These are phyloP conservation scores for Cephus runcator DNA, from an alignment of 2,888 invertebrate genomes.

Conservation along the genomic window DNA sequence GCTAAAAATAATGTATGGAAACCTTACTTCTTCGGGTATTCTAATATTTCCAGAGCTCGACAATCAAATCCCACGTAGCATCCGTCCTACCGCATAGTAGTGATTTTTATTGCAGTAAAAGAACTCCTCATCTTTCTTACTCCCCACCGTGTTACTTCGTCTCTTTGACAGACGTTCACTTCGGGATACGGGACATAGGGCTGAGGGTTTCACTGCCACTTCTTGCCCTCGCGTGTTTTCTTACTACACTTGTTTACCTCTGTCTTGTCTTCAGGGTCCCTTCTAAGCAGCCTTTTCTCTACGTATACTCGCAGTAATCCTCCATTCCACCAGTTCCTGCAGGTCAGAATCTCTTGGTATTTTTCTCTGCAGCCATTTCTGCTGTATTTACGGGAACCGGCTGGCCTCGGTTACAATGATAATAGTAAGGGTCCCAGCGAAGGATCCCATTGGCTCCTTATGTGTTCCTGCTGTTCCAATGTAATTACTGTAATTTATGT, in stretches of 20 bases:
- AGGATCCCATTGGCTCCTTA: slow-evolving; percentile 24
- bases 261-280: slow-evolving; percentile 42
- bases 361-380: background rate
- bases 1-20: background rate
- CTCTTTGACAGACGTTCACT: background rate
- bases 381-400: slow-evolving; percentile 10
- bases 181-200: background rate
- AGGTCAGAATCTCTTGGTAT: background rate
- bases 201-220: slow-evolving; percentile 35
- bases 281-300: slow-evolving; percentile 19
- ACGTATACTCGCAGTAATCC: background rate
- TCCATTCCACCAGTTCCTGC: slow-evolving; percentile 18
- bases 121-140: background rate
- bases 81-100: background rate
- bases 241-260: slow-evolving; percentile 53
- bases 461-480: slow-evolving; percentile 32
- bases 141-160: background rate
- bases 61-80: background rate
- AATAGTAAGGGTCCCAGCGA: background rate
- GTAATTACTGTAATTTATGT: slow-evolving; percentile 47
- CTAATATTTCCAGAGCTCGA: background rate
- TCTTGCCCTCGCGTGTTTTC: slow-evolving; percentile 42
- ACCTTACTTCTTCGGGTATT: background rate
- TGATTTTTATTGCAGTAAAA: background rate
- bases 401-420: background rate